A percentile compares a stretch with the other conserved stretches of the same genome.
Conservation (phyloP, 2,888 invertebrate species). For the Drosophila mayaguana region DNA sequence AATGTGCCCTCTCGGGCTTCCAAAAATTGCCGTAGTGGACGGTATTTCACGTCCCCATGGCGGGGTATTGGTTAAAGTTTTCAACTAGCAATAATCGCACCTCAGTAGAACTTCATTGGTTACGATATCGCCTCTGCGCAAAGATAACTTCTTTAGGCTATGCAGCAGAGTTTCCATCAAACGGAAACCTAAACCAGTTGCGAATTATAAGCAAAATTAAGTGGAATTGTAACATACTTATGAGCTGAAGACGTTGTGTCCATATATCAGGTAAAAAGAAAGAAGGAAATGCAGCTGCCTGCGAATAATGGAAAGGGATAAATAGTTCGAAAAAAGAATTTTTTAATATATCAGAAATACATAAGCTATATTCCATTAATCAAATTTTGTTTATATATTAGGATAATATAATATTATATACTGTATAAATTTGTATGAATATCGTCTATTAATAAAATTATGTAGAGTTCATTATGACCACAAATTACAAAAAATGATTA, state of each 20-base stretch:
- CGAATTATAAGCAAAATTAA: slow-evolving; percentile 63
- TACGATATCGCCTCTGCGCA: slow-evolving; percentile 96
- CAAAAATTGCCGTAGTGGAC: slow-evolving; percentile 95
- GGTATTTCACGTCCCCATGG: slow-evolving; percentile 94
- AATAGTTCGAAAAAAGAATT: not conserved
- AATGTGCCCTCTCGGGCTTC: slow-evolving; percentile 88
- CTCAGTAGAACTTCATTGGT: slow-evolving; percentile 95
- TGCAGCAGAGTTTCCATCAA: slow-evolving; percentile 10
- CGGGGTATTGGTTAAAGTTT: slow-evolving; percentile 97
- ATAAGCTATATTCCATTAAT: not conserved
- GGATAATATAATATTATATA: no score
- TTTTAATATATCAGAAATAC: not conserved
- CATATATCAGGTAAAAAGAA: not conserved
- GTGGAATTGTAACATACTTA: slow-evolving; percentile 32
- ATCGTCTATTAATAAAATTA: not conserved
- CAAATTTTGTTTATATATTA: no score
- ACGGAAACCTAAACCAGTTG: slow-evolving; percentile 48
- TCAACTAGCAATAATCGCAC: slow-evolving; percentile 97
- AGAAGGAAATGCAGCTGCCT: not conserved
- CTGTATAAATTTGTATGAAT: not conserved
- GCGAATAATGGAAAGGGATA: no score
- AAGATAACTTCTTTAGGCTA: slow-evolving; percentile 87
- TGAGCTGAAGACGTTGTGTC: not conserved
- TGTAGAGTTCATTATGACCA: not conserved
- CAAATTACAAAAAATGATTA: not conserved